phyloP scores from a whole-genome alignment of 2,888 invertebrate genomes.

The Autographa pulchrina region DNA sequence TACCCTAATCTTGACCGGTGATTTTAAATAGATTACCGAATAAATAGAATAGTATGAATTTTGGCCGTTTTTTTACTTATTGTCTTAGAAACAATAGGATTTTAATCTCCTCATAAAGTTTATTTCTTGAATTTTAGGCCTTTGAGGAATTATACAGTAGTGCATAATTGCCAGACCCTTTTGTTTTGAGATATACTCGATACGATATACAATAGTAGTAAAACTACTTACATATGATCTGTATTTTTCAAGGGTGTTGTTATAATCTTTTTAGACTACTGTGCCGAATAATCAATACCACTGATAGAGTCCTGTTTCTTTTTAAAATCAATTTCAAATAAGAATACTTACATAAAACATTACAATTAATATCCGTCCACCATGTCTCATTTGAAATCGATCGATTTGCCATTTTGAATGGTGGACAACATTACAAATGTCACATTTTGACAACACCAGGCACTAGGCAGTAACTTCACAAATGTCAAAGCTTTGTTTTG shows the following conservation, averaged over 20 bases:
- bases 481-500: conserved; percentile 2
- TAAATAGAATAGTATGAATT: neutral
- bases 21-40: neutral
- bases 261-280: too few species aligned
- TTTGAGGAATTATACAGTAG: too few species aligned
- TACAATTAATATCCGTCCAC: too few species aligned
- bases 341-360: too few species aligned
- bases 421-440: neutral
- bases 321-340: too few species aligned
- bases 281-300: too few species aligned
- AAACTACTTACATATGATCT: too few species aligned
- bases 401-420: neutral
- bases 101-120: neutral
- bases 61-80: neutral
- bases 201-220: too few species aligned
- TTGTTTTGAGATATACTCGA: too few species aligned
- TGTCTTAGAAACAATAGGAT: neutral
- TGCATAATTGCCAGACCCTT: too few species aligned
- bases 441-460: neutral
- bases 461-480: neutral
- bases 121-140: neutral
- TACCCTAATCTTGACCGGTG: neutral
- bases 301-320: too few species aligned
- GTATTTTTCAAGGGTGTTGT: too few species aligned
- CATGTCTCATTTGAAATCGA: neutral